Evolutionary conservation across 2,888 invertebrate species (phyloP), one percentile per base, ranked within the genome.

Genomic region (Drosophila buzzatii): DNA sequence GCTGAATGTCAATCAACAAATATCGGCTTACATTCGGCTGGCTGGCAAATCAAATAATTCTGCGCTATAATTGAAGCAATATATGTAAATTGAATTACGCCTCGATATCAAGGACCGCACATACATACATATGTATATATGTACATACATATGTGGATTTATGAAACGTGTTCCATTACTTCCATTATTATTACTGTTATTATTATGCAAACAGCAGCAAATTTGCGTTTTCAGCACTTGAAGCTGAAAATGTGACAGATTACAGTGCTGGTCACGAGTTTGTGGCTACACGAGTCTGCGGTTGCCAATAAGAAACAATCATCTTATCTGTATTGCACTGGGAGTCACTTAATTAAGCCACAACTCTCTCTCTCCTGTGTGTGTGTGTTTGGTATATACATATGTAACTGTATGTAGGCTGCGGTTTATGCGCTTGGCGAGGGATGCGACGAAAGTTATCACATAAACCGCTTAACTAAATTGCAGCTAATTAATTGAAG

Each of bases 401-500:
- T 39, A 6, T 39, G 39, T 41, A 49, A 16, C 35, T 37, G 61
- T 49, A 10, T 64, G 41, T 78, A 12, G 55, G 47, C 42, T 76
- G 81, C 55, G 73, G 81, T 71, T 76, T 71, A 80, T 75, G 59
- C 70, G 74, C 70, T 65, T 61, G 41, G 39, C 49, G 55, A 57
- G 53, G 66, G 53, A 33, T 53, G 64, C 62, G 57, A 64, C 42
- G 68, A 84, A 82, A 83, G 81, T 84, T 81, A 74, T 75, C 70
- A 72, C 49, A 57, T 84, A 84, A 82, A 70, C 81, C 65, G 84
- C 84, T 82, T 84, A 81, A 84, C 84, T 74, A 74, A 82, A 84
- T 82, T 84, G 81, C 77, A 83, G 67, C 81, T 81, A 81, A 81
- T 84, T 84, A 82, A 82, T 82, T 82, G 77, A 82, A 81, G 81